Conservation (phyloP, 1,140 invertebrate genomes). For the Sipha flava region DNA sequence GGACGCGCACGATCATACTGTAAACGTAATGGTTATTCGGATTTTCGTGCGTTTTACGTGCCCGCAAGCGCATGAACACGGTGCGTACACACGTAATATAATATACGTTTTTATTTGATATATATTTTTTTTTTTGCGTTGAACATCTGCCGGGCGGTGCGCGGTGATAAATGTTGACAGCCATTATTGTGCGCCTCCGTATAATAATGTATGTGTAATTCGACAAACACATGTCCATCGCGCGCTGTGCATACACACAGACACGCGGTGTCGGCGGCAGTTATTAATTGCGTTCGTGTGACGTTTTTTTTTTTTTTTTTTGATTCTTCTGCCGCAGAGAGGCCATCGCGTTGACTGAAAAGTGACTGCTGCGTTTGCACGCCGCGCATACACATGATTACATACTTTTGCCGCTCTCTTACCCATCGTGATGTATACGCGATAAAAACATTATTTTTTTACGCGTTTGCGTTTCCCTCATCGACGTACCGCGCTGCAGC, state of each 20-base stretch:
- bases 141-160: conserved; percentile 18
- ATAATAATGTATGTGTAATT: conserved; percentile 26
- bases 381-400: not conserved
- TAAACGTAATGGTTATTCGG: no score
- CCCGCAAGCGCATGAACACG: not conserved
- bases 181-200: conserved; percentile 22
- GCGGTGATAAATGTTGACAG: conserved; percentile 31
- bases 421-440: no score
- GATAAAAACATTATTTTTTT: no score
- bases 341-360: not conserved
- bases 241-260: not conserved
- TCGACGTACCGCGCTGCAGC: no score
- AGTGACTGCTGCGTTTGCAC: not conserved
- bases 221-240: conserved; percentile 27
- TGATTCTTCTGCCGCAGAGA: not conserved
- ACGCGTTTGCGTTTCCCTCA: no score
- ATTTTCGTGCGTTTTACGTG: not conserved
- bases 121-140: not conserved
- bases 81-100: not conserved
- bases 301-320: not conserved
- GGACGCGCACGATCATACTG: not conserved
- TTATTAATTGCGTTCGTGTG: conserved; percentile 17
- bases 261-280: not conserved
- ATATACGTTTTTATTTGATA: not conserved
- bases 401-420: not conserved